Evolutionary conservation across 2,888 invertebrate species (phyloP).

Genomic region (Drosophila barbarae): DNA sequence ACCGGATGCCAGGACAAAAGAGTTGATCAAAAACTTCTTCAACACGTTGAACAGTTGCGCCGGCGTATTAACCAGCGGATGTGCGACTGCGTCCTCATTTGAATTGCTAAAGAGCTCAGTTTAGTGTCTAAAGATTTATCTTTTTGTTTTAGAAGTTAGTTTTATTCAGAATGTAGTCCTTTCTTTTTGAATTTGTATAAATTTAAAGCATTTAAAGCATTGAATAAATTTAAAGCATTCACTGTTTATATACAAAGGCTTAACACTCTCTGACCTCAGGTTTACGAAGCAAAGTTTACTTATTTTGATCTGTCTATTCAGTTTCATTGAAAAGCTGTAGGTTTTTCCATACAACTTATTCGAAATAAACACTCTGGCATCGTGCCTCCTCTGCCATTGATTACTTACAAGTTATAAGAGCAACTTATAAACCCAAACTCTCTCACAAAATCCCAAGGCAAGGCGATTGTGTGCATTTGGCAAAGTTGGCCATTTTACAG

Average conservation of each 20-base stretch:
- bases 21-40: not conserved
- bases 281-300: not conserved
- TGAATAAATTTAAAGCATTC: no score
- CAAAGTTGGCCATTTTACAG: conserved; percentile 33
- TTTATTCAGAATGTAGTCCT: not conserved
- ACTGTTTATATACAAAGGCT: not conserved
- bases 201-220: not conserved
- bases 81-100: conserved; percentile 13
- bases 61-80: conserved; percentile 13
- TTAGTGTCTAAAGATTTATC: not conserved
- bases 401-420: conserved; percentile 16
- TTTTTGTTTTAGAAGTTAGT: not conserved
- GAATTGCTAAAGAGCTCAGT: not conserved
- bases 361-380: not conserved
- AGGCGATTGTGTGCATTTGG: conserved; percentile 22
- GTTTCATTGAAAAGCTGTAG: not conserved
- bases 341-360: not conserved
- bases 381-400: not conserved
- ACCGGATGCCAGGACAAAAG: not conserved
- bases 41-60: conserved; percentile 3
- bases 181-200: not conserved
- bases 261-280: no score
- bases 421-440: conserved; percentile 38
- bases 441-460: conserved; percentile 11
- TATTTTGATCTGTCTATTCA: not conserved